A percentile compares a stretch with the other conserved stretches of the same genome.
These are phyloP conservation scores for Lasioglossum zephyrum DNA, from an alignment of 2,888 invertebrate genomes.

Conservation along the genomic window DNA sequence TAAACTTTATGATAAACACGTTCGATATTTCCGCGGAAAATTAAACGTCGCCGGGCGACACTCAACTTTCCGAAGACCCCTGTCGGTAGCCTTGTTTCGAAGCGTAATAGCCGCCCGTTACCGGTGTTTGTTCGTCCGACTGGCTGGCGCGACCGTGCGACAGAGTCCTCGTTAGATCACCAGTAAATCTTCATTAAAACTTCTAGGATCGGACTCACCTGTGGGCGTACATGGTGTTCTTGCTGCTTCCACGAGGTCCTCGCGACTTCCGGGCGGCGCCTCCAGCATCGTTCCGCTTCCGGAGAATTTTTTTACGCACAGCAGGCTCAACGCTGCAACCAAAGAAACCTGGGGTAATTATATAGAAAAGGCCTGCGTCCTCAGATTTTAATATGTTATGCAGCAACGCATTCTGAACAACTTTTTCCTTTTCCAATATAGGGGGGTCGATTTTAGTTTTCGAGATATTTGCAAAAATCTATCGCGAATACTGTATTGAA, in stretches of 20 bases:
- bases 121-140: background rate
- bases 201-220: conserved; percentile 71
- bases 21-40: conserved; percentile 9
- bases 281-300: conserved; percentile 79
- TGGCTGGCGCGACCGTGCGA: conserved; percentile 11
- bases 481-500: too few relatives aligned
- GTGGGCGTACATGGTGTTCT: conserved; percentile 81
- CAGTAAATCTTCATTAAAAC: conserved; percentile 48
- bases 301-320: conserved; percentile 81
- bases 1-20: conserved; percentile 44
- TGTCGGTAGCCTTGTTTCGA: background rate
- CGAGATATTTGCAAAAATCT: too few relatives aligned
- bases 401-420: too few relatives aligned
- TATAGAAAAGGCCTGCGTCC: too few relatives aligned
- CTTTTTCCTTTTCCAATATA: too few relatives aligned
- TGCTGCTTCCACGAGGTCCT: conserved; percentile 82
- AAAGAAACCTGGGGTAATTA: background rate
- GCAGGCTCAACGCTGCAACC: conserved; percentile 81
- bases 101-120: background rate
- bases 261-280: conserved; percentile 82
- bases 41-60: conserved; percentile 8
- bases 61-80: background rate
- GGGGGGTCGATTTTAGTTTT: too few relatives aligned
- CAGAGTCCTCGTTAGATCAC: conserved; percentile 17
- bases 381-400: too few relatives aligned